Base-by-base conservation (phyloP, 1,140 invertebrate genomes). In the Bombus sylvicola region DNA sequence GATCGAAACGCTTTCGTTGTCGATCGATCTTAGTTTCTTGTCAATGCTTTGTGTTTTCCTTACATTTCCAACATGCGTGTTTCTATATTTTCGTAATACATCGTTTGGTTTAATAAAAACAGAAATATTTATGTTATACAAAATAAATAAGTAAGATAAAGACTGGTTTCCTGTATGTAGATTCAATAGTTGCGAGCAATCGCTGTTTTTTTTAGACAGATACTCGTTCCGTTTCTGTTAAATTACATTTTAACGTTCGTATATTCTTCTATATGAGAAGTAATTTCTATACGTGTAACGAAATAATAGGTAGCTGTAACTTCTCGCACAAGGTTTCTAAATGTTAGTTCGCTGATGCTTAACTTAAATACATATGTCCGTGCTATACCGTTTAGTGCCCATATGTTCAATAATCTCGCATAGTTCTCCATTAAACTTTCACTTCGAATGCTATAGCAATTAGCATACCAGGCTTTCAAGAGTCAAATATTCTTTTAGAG, bases 351-450 rank as follows among this genome's bases (percentile, higher is more conserved):
- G 22, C 0, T 71, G 68, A 71, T 5, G 10, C 34, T 39, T 22
- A 66, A 66, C 15, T 37, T 13, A 22, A 22, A 53, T 53, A 53
- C 6, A 34, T 68, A 37, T 37, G n/a, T 31, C 15, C 22, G 28
- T 41, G 5, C 41, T 18, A n/a, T n/a, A 72, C 12, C 71, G 25
- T 28, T 41, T 28, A 13, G 8, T 15, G 25, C 39, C 25, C 3
- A 41, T 72, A 41, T 15, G 28, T 34, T 76, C 22, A 8, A 76
- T 76, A 76, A 59, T n/a, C 37, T 69, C 68, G 25, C 10, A 43
- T 28, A 62, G 15, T 18, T 22, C 34, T 39, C 37, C 8, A 77
- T 41, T 77, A 62, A 62, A 77, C 75, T 77, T 62, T 77, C 75
- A 41, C 75, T 77, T 77, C 6, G 28, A 41, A 34, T 76, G 39